Evolutionary conservation across 2,797 vertebrate species (phyloP), one percentile per base, ranked within the genome.

Genomic region (Girardinus metallicus): DNA sequence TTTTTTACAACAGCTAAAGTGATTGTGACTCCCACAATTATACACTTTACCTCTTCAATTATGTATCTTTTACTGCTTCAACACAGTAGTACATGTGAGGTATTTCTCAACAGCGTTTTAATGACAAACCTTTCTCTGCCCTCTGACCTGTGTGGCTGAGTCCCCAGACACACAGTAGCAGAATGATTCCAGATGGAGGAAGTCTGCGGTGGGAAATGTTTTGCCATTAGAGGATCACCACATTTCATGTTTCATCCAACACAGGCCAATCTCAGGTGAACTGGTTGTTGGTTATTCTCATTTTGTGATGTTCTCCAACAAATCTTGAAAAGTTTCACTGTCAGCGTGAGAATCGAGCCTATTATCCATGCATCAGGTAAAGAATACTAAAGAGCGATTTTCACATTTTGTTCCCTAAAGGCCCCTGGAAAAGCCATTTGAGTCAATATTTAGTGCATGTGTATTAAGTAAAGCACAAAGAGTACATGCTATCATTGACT

Each of bases 131-230:
- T 93, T 91, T 89, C 86, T 31, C 74, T 94, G 93, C 90, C 92
- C 95, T 93, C 80, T 95, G 92, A 95, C 95, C 92, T 80, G 36
- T 80, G 81, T 80, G 80, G 84, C 83, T 86, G 76, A 75, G 81
- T 90, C 93, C 91, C 91, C 85, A 92, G 90, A 90, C 89, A 85
- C 88, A 93, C 91, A 86, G 90, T 92, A 92, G 90, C 83, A 89
- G 88, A 95, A 88, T 94, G 93, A 93, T 94, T 93, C 95, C 94
- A 96, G 94, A 96, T 95, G 95, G 82, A 90, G 76, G 71, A 77
- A 85, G 82, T 88, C 83, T 85, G 80, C 36, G 80, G 86, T 71
- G 47, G 80, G 84, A 83, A 87, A 87, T 74, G 76, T 51, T 49
- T 81, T 36, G 15, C 80, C 79, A 83, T 85, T 80, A 31, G 36